A percentile compares a stretch with the other conserved stretches of the same genome.
These are phyloP conservation scores for Metallyticus violacea DNA, from an alignment of 2,888 invertebrate genomes.

Conservation along the genomic window DNA sequence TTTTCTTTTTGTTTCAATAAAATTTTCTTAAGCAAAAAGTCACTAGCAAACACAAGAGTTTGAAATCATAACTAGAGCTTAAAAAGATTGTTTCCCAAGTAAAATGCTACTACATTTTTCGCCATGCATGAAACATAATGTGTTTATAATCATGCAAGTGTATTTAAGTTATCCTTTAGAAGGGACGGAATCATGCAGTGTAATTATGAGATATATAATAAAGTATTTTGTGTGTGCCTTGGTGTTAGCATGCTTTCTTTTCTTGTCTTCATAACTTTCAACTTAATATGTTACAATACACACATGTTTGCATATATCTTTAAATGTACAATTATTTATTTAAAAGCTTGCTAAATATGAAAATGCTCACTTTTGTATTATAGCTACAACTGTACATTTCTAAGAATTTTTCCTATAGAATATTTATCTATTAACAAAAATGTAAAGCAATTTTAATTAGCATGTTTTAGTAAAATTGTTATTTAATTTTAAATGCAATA, in stretches of 20 bases:
- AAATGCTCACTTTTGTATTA: too few species aligned
- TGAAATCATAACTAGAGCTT: background rate
- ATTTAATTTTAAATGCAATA: too few species aligned
- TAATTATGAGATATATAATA: background rate
- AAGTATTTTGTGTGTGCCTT: background rate
- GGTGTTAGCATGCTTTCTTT: background rate
- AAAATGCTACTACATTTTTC: background rate
- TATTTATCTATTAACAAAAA: too few species aligned
- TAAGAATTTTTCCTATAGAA: too few species aligned
- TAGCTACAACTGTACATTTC: too few species aligned
- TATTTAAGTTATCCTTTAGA: background rate
- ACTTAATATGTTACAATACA: background rate
- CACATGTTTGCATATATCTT: too few species aligned
- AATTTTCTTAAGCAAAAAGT: background rate
- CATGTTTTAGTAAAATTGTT: too few species aligned
- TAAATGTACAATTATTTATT: too few species aligned
- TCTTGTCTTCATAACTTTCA: background rate
- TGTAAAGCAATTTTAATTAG: too few species aligned
- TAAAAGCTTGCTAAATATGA: too few species aligned
- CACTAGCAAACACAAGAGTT: background rate
- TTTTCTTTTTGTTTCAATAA: background rate
- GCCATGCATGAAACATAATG: background rate
- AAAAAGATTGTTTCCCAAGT: background rate
- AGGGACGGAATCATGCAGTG: background rate
- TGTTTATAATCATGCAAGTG: background rate